Evolutionary conservation across 1,140 invertebrate genomes (phyloP).

Genomic region (Sinonovacula constricta): DNA sequence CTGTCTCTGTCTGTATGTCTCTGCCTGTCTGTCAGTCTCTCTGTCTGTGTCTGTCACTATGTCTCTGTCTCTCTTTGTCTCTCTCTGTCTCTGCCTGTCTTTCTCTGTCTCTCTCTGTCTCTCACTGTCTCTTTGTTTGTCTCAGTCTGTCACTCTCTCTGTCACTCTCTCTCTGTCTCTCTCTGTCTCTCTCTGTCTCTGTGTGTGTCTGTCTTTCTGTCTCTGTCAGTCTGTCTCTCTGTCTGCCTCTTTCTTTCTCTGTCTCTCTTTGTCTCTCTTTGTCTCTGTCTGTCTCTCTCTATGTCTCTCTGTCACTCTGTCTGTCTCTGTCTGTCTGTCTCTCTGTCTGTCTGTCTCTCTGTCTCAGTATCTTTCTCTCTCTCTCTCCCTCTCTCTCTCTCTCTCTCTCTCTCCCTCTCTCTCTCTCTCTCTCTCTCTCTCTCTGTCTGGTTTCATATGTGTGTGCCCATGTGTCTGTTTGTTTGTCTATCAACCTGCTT

Average conservation of each 20-base stretch:
- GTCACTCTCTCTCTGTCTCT: neutral
- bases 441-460: neutral
- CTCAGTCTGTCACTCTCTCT: neutral
- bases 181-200: neutral
- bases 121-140: neutral
- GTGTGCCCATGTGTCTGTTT: neutral
- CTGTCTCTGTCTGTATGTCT: too few relatives aligned
- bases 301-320: neutral
- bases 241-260: too few relatives aligned
- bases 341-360: neutral
- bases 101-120: neutral
- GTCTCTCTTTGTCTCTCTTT: too few relatives aligned
- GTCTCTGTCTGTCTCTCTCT: too few relatives aligned
- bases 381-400: neutral
- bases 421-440: neutral
- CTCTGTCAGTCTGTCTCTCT: too few relatives aligned
- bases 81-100: too few relatives aligned
- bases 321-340: neutral
- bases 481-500: neutral
- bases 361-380: too few relatives aligned
- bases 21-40: too few relatives aligned
- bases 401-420: neutral
- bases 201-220: conserved; percentile 2
- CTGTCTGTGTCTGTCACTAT: neutral
- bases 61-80: too few relatives aligned